Conservation (phyloP, 2,113 vertebrate genomes). For the Uria lomvia region DNA sequence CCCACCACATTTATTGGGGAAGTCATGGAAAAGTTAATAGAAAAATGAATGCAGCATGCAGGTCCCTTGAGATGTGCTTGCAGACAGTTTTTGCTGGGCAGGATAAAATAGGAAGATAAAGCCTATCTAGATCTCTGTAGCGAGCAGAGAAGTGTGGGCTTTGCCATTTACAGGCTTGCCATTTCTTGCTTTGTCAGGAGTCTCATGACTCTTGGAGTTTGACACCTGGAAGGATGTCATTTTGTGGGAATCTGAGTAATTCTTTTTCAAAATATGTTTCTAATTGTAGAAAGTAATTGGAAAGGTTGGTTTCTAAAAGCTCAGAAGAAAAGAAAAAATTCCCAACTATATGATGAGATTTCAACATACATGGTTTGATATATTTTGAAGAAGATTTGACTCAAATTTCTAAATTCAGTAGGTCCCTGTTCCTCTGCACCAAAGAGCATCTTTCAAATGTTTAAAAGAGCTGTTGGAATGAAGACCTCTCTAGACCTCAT, state of each 20-base stretch:
- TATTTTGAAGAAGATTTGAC: not conserved
- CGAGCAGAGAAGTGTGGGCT: not conserved
- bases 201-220: not conserved
- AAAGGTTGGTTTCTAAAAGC: not conserved
- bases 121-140: not conserved
- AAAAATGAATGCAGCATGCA: not conserved
- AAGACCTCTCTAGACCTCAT: not conserved
- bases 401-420: not conserved
- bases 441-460: not conserved
- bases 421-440: not conserved
- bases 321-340: not conserved
- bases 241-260: not conserved
- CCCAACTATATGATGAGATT: not conserved
- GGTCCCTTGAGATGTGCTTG: not conserved
- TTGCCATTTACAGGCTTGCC: not conserved
- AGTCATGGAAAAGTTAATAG: not conserved
- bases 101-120: not conserved
- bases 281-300: not conserved
- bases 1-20: not conserved
- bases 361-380: not conserved
- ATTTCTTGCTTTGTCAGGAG: not conserved
- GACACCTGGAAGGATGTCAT: not conserved
- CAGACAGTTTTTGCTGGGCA: not conserved
- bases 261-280: not conserved
- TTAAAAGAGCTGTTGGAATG: not conserved